Base-by-base conservation (phyloP, 2,888 invertebrate species). In the Agonopterix subpropinquella region DNA sequence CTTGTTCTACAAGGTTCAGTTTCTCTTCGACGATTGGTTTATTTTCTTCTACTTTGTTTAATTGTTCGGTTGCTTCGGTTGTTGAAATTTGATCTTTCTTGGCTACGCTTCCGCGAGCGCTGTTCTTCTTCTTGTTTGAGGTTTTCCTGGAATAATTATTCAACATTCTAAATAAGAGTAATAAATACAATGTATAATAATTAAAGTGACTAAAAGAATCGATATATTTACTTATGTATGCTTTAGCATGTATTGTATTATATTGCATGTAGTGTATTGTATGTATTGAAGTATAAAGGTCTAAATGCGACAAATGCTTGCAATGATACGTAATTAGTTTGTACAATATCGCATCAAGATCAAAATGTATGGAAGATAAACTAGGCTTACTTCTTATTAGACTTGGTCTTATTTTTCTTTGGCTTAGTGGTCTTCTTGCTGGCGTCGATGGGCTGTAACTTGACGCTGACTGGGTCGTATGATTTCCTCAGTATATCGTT, bases 381-480 rank as follows among this genome's bases (percentile, higher is more conserved):
- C 28, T 28, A 28, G 28, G 47, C 42, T 18, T 11, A 47, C 47
- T 44, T 15, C 11, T 47, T 46, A 13, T 47, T 47, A 5, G 47
- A 37, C 53, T 82, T 73, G 28, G 67, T 86, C 65, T 85, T 89
- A 50, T 71, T 75, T 56, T 86, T 81, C 63, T 89, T 89, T 5
- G 88, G 85, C 52, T 89, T 91, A 4, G 79, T 80, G 44, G 64
- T 87, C 51, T 89, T 89, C 64, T 91, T 92, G 56, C 80, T 87
- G 8, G 84, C 89, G 15, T 90, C 80, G 9, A 89, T 89, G 0
- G 89, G 89, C 55, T 91, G 90, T 36, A 94, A 78, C 66, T 92
- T 92, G 0, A 96, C 96, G 57, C 93, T 93, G 50, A 96, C 96
- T 0, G 96, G 96, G 72, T 96, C 96, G 78, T 95, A 96, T 46